Evolutionary conservation across 1,140 invertebrate genomes (phyloP), one percentile per base, ranked within the genome.

Genomic region (Leptonema lineaticorne): DNA sequence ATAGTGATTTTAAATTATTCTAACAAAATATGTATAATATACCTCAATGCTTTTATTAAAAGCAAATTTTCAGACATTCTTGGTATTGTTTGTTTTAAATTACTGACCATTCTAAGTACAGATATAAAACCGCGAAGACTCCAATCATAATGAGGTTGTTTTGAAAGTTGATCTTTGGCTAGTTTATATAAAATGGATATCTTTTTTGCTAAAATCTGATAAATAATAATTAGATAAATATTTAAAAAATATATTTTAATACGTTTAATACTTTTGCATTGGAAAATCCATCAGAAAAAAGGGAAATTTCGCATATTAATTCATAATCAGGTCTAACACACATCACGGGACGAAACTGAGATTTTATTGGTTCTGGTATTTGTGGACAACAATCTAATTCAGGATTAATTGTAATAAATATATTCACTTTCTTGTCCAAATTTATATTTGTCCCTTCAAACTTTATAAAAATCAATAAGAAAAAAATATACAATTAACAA

Each of bases 391-490:
- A 92, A 0, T 92, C 92, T 76, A 96, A 95, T 4, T 92, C 93
- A 0, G 93, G 93, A 84, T 96, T 96, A 92, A 96, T 95, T 7
- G 94, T 96, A 41, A 96, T 94, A 75, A 96, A 97, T 60, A 96
- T 90, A 1, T 93, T 94, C 14, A 95, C 90, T 81, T 94, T 92
- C 7, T 82, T 78, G 78, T 96, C 92, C 74, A 97, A 75, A 6
- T 79, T 80, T 53, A 96, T 95, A 74, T 94, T 90, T 75, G 89
- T 85, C 2, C 89, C 90, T 82, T 95, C 93, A 82, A 96, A 96
- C 88, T 94, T 69, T 30, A 56, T 74, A 57, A 63, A 62, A 41
- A 62, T 26, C 9, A 57, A 24, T 16, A 48, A 7, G 6, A 6
- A 48, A 16, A 48, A 48, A 48, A 48, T 22, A 48, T 20, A 22